Evolutionary conservation across 2,888 invertebrate species (phyloP), one percentile per base, ranked within the genome.

Genomic region (Netelia melanura): DNA sequence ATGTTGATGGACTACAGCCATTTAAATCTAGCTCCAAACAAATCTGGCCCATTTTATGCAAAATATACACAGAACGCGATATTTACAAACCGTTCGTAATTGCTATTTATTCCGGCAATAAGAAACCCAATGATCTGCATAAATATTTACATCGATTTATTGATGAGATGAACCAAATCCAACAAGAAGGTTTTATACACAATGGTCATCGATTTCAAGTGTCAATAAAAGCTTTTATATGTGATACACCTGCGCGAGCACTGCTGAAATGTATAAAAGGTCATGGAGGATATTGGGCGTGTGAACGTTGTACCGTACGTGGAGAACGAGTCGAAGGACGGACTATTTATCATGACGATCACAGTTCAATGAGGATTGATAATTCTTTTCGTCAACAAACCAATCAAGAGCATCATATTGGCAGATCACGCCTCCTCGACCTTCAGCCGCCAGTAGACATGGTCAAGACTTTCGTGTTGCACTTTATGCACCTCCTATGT

Each of bases 401-500:
- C n/a, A 61, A 87, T 64, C 81, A 81, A 78, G 68, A 83, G 54
- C 85, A 88, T 75, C 85, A 88, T 79, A 70, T 38, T 9, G 81
- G 81, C 44, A 67, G 84, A 43, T 80, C 88, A 25, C 82, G 85
- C 25, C 70, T 88, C 54, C 62, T 85, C 58, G 48, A 84, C 74
- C 62, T 88, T 65, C 52, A 62, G 61, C 88, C 87, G 21, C 62
- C 76, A 65, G 61, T 87, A 9, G 58, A 86, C 38, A 85, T 88
- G 83, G 79, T 86, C 10, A 44, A 1, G 8, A 54, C 48, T n/a
- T 88, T 87, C 75, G 70, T 84, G 5, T 74, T 88, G 0, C 86
- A 87, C 65, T 87, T 83, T 30, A 88, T 87, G 87, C 87, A 87
- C 38, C 48, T 88, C 0, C 44, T 81, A 8, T 87, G 86, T 54